These are phyloP conservation scores for Galaxea fascicularis DNA, from an alignment of 92 coral and sea anemone species.

Conservation along the genomic window DNA sequence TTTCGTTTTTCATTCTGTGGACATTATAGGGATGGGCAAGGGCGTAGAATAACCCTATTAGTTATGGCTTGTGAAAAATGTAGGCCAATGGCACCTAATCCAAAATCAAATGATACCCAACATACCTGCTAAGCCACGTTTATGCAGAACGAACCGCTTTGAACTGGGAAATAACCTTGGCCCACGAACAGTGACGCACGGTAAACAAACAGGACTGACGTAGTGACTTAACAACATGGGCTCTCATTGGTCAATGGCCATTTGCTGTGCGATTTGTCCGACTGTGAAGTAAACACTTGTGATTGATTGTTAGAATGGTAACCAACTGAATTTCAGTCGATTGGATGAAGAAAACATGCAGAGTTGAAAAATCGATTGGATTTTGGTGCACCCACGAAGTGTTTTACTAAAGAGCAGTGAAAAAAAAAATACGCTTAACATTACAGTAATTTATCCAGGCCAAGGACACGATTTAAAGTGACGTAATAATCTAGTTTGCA, in stretches of 20 bases:
- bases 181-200: not conserved
- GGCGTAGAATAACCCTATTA: not conserved
- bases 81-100: too few relatives aligned
- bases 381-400: not conserved
- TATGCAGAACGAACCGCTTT: not conserved
- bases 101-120: too few relatives aligned
- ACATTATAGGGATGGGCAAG: not conserved
- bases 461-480: not conserved
- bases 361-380: not conserved
- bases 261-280: not conserved
- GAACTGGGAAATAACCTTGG: not conserved
- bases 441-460: not conserved
- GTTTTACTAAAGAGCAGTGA: not conserved
- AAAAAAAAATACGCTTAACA: not conserved
- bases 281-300: slow-evolving; percentile 12
- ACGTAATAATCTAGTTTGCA: slow-evolving; percentile 29
- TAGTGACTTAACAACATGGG: not conserved
- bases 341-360: too few relatives aligned
- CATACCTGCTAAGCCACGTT: not conserved
- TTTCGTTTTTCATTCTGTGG: not conserved
- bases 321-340: not conserved
- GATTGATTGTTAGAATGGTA: not conserved
- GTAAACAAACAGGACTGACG: slow-evolving; percentile 31
- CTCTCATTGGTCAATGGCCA: slow-evolving; percentile 5
- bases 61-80: not conserved